These are phyloP conservation scores for Callopanchax toddi DNA, from an alignment of 2,113 vertebrate genomes.

Conservation along the genomic window DNA sequence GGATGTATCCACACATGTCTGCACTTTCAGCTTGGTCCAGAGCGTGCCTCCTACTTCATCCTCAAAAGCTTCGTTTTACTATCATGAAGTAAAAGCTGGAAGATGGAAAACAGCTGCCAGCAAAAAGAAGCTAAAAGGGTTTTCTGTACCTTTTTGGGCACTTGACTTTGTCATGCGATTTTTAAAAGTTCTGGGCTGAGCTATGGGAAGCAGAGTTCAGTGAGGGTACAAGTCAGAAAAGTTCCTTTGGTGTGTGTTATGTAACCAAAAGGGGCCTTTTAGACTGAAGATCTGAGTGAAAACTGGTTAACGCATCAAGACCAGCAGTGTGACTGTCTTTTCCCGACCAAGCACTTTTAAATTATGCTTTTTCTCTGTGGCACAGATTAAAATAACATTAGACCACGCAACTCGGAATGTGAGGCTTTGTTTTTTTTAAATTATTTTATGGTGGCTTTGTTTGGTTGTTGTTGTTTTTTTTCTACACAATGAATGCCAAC, in stretches of 20 bases:
- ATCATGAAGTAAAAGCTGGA: constrained; percentile 67
- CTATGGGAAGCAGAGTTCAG: constrained; percentile 35
- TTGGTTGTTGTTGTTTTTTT: constrained; percentile 69
- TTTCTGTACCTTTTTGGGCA: constrained; percentile 33
- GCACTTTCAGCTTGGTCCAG: constrained; percentile 77
- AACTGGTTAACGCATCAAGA: constrained; percentile 57
- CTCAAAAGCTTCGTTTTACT: constrained; percentile 69
- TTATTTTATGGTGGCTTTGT: constrained; percentile 64
- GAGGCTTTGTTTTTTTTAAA: constrained; percentile 45
- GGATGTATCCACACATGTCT: constrained; percentile 65
- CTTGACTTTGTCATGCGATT: constrained; percentile 49
- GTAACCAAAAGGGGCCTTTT: constrained; percentile 42
- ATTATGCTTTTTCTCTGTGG: constrained; percentile 47
- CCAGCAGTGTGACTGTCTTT: constrained; percentile 44
- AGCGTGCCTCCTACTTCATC: constrained; percentile 63
- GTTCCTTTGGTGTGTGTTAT: constrained; percentile 50
- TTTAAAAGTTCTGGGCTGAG: constrained; percentile 43
- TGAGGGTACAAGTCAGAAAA: constrained; percentile 34
- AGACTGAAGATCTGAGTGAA: constrained; percentile 44
- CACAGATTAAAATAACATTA: constrained; percentile 69
- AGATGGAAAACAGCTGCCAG: constrained; percentile 77
- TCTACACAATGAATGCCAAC: constrained; percentile 61
- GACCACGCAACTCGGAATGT: constrained; percentile 65
- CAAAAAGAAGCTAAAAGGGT: constrained; percentile 28
- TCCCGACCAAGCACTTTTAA: constrained; percentile 61